Percentiles rank a stretch among this genome's conserved stretches.
Evolutionary conservation across 1,140 invertebrate genomes (phyloP).

Genomic region (Camponotus vicinus): DNA sequence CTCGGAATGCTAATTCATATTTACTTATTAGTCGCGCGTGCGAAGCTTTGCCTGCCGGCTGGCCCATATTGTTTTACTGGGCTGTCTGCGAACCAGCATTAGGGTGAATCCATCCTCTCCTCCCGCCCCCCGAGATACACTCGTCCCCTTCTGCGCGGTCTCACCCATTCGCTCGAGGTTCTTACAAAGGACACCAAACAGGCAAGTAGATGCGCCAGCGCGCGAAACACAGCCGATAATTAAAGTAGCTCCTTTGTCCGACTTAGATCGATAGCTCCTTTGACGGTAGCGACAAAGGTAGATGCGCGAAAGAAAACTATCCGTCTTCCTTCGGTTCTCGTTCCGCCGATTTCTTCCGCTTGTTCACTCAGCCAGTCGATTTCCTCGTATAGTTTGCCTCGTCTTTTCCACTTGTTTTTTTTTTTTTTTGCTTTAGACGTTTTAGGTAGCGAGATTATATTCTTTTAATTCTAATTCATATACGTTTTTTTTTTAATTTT

Average conservation of each 20-base stretch:
- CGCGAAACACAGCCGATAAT: conserved; percentile 79
- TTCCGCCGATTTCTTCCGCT: conserved; percentile 58
- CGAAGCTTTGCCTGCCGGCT: conserved; percentile 60
- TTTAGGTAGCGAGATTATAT: background rate
- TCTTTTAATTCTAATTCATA: background rate
- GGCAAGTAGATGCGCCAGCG: conserved; percentile 67
- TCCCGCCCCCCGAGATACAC: background rate
- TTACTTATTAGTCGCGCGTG: conserved; percentile 81
- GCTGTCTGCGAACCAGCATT: conserved; percentile 64
- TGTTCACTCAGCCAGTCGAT: background rate
- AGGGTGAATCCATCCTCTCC: conserved; percentile 41
- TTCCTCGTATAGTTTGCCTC: background rate
- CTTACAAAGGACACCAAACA: conserved; percentile 75
- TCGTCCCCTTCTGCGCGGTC: conserved; percentile 56
- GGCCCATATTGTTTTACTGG: conserved; percentile 74
- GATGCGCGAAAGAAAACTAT: conserved; percentile 72
- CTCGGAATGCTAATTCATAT: conserved; percentile 81
- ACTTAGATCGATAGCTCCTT: conserved; percentile 81
- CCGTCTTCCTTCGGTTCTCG: conserved; percentile 50
- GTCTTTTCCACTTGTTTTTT: background rate
- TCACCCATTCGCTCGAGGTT: conserved; percentile 66
- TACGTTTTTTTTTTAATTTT: background rate
- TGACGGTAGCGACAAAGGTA: conserved; percentile 61
- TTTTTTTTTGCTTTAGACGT: background rate
- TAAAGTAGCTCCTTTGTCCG: conserved; percentile 82